phyloP scores from a whole-genome alignment of 2,797 vertebrate genomes.

The Acanthornis magna region DNA sequence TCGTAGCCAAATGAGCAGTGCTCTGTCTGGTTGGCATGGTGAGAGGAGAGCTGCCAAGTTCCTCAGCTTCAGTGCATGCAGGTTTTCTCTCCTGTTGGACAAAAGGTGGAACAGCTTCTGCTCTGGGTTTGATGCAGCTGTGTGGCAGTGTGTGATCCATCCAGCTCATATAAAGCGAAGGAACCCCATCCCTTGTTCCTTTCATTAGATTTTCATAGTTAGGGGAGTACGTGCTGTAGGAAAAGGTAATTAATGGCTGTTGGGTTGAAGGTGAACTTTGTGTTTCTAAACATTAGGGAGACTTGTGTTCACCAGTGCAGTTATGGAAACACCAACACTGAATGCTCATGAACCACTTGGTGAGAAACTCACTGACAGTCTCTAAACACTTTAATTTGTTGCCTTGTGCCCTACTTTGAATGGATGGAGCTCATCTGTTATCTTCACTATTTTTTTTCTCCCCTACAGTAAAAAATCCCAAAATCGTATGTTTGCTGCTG shows the following conservation, averaged over 20 bases:
- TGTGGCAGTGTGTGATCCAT: neutral
- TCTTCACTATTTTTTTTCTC: neutral
- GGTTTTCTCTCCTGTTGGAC: neutral
- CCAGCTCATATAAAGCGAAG: fast-evolving
- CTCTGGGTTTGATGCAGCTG: neutral
- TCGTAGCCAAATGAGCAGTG: fast-evolving
- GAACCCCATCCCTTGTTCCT: neutral
- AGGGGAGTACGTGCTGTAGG: neutral
- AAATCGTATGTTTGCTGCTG: neutral
- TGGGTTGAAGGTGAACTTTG: neutral
- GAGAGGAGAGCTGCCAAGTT: neutral
- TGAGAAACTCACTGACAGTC: neutral
- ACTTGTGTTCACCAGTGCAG: neutral
- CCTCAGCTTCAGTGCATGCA: neutral
- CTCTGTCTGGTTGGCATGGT: neutral
- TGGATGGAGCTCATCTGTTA: neutral
- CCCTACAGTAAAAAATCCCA: neutral
- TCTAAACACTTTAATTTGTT: neutral
- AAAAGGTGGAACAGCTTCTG: neutral
- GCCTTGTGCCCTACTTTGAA: neutral
- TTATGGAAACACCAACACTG: neutral
- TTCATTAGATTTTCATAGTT: neutral
- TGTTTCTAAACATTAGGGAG: neutral
- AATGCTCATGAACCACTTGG: neutral
- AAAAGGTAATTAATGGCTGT: neutral